Percentiles rank a stretch among this genome's conserved stretches.
Evolutionary conservation across 92 coral and sea anemone genomes (phyloP).

Genomic region (Hydrozoanthus gracilis): DNA sequence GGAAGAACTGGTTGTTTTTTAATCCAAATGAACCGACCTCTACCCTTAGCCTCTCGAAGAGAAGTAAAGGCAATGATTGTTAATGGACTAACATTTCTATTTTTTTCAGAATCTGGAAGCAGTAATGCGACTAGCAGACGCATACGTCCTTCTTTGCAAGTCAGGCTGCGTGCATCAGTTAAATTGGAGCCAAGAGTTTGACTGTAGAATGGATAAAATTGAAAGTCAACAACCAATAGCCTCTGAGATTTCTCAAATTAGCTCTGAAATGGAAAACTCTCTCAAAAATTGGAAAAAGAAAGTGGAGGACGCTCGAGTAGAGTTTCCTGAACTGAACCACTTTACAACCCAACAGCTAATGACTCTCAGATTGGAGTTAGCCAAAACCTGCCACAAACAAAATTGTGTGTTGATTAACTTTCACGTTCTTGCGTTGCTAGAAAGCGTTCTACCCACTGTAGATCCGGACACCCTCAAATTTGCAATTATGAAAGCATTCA

Average conservation of each 20-base stretch:
- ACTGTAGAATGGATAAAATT: constrained; percentile 59
- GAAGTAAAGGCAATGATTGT: no score
- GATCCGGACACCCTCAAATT: constrained; percentile 49
- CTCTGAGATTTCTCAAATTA: constrained; percentile 48
- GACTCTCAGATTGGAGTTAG: constrained; percentile 71
- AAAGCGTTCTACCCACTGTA: constrained; percentile 68
- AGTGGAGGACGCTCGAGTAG: constrained; percentile 56
- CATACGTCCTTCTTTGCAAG: constrained; percentile 58
- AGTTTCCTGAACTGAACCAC: constrained; percentile 69
- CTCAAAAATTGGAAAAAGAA: constrained; percentile 62
- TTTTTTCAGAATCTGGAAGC: constrained; percentile 69
- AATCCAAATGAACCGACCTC: no score
- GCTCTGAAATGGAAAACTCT: constrained; percentile 65
- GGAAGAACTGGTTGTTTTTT: no score
- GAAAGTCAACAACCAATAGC: constrained; percentile 54
- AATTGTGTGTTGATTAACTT: constrained; percentile 35
- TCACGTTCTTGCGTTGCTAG: constrained; percentile 71
- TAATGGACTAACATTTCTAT: no score
- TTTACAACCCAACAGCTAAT: constrained; percentile 81
- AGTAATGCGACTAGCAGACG: constrained; percentile 60
- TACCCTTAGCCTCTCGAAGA: no score
- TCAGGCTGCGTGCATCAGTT: constrained; percentile 67
- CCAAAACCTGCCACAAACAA: constrained; percentile 56
- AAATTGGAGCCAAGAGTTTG: constrained; percentile 70
- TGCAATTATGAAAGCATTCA: constrained; percentile 43